These are phyloP conservation scores for Lepilemur septentrionalis DNA, from an alignment of 2,797 vertebrate genomes.

Conservation along the genomic window DNA sequence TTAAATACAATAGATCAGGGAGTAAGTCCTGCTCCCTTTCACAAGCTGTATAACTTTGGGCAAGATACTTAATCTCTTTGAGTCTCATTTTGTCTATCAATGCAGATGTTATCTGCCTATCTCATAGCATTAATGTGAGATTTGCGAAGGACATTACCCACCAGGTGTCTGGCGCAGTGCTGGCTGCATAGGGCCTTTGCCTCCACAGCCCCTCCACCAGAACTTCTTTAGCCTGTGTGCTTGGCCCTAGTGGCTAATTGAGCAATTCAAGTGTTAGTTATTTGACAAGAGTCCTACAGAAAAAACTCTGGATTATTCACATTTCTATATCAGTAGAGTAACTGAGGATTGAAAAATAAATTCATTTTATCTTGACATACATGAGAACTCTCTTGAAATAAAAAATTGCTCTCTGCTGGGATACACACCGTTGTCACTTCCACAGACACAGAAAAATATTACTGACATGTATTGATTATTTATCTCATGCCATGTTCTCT, in stretches of 20 bases:
- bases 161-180: neutral
- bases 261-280: conserved; percentile 8
- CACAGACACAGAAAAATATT: neutral
- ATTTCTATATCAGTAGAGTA: conserved; percentile 3
- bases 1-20: neutral
- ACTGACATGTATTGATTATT: neutral
- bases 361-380: conserved; percentile 4
- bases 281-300: neutral
- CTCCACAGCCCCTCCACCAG: neutral
- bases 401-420: neutral
- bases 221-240: neutral
- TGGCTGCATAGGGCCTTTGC: neutral
- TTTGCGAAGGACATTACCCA: neutral
- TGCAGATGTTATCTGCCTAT: neutral
- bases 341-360: neutral
- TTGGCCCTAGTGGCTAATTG: neutral
- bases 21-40: neutral
- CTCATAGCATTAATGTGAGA: neutral
- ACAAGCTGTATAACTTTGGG: neutral
- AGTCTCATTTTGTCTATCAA: neutral
- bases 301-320: neutral
- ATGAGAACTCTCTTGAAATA: neutral
- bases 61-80: neutral
- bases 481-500: neutral
- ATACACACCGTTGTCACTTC: neutral